Conservation (phyloP, 2,888 invertebrate species). For the Agrochola circellaris region DNA sequence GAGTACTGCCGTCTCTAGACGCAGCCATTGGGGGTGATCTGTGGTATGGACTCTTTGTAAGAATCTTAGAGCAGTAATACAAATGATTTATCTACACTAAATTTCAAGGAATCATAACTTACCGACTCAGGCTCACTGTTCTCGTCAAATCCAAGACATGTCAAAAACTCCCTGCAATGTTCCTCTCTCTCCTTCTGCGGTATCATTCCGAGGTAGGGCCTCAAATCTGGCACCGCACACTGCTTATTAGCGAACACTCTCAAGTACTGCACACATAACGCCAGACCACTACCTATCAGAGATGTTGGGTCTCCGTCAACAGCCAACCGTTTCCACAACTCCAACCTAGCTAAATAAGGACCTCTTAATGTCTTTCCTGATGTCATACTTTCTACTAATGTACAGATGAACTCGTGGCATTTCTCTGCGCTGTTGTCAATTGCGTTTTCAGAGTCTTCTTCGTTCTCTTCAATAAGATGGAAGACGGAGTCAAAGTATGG, state of each 20-base stretch:
- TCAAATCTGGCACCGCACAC: constrained; percentile 96
- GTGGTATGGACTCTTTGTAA: neutral
- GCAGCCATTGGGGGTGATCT: neutral
- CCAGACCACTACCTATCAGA: constrained; percentile 92
- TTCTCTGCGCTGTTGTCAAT: constrained; percentile 86
- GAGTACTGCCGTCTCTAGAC: neutral
- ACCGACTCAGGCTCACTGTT: constrained; percentile 92
- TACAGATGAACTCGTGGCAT: constrained; percentile 86
- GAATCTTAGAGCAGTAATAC: neutral
- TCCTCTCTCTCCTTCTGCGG: constrained; percentile 91
- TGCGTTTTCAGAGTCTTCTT: constrained; percentile 71
- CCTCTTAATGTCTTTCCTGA: constrained; percentile 92
- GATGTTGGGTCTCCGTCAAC: constrained; percentile 89
- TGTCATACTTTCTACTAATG: constrained; percentile 88
- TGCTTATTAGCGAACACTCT: constrained; percentile 95
- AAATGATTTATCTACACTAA: neutral
- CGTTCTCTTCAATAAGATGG: constrained; percentile 88
- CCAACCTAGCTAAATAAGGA: constrained; percentile 95
- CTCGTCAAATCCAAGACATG: constrained; percentile 92
- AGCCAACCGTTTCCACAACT: constrained; percentile 92
- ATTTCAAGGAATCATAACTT: constrained; percentile 71
- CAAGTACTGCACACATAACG: constrained; percentile 95
- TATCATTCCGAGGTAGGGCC: constrained; percentile 93
- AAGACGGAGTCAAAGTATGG: constrained; percentile 94
- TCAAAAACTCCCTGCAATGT: constrained; percentile 91